Conservation (phyloP, 2,113 vertebrate genomes). For the Xerus inauris region DNA sequence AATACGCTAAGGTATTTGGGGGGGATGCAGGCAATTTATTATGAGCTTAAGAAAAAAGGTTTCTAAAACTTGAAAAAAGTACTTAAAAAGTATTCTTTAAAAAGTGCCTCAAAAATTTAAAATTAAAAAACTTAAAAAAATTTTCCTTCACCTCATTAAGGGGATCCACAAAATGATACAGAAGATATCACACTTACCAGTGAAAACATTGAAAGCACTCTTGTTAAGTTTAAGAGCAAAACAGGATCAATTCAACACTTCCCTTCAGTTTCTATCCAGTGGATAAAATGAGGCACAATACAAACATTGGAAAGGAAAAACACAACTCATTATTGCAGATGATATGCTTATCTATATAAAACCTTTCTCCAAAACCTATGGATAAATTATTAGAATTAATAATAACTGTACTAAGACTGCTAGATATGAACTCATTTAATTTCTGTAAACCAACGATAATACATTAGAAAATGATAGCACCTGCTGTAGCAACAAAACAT, state of each 20-base stretch:
- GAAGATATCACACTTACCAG: not conserved
- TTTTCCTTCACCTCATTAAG: not conserved
- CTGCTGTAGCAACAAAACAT: not conserved
- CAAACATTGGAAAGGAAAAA: slow-evolving; percentile 11
- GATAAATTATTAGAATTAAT: not conserved
- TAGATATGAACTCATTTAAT: not conserved
- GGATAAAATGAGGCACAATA: not conserved
- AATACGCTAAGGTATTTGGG: not conserved
- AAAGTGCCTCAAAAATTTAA: not conserved
- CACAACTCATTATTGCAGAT: not conserved
- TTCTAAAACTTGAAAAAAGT: not conserved
- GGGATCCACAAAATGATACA: not conserved
- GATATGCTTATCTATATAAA: not conserved
- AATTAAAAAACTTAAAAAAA: not conserved
- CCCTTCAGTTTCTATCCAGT: not conserved
- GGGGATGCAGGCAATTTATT: not conserved
- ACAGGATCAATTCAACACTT: not conserved
- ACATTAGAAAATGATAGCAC: not conserved
- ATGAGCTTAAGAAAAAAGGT: not conserved
- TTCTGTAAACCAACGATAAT: not conserved
- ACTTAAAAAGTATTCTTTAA: not conserved
- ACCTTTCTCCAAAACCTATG: not conserved
- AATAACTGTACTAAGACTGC: not conserved
- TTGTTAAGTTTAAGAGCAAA: not conserved
- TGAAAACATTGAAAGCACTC: not conserved